Conservation (phyloP, 2,797 vertebrate species). For the Gymnothorax reevesii region DNA sequence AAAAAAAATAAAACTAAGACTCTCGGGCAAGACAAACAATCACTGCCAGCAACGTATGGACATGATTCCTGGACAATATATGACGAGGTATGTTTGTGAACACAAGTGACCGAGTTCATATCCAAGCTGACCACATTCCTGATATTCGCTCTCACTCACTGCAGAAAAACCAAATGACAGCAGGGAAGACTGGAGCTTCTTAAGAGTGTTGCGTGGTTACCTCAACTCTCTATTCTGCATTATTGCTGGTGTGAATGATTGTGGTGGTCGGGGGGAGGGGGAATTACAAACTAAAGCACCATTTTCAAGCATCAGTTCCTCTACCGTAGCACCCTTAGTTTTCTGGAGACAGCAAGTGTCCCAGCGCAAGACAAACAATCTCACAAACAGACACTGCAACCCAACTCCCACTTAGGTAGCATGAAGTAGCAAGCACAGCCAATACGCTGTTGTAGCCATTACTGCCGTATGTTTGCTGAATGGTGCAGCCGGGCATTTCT, state of each 20-base stretch:
- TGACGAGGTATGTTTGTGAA: background rate
- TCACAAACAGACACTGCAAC: conserved; percentile 7
- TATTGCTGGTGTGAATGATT: conserved; percentile 76
- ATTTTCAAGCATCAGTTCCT: conserved; percentile 63
- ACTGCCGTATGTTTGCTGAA: conserved; percentile 5
- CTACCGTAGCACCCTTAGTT: conserved; percentile 53
- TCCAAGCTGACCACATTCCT: background rate
- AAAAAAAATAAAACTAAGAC: background rate
- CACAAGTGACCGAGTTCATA: background rate
- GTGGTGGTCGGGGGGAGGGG: conserved; percentile 7
- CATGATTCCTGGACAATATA: background rate
- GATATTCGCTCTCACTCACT: background rate
- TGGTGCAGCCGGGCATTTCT: background rate
- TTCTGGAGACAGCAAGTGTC: conserved; percentile 22
- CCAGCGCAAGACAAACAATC: conserved; percentile 18
- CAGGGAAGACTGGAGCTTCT: conserved; percentile 20
- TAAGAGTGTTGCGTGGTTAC: conserved; percentile 26
- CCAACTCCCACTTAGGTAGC: conserved; percentile 31
- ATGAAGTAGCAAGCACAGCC: conserved; percentile 24
- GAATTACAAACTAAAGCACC: conserved; percentile 70
- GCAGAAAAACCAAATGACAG: conserved; percentile 9
- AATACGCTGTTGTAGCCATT: background rate
- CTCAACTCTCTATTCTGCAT: conserved; percentile 47
- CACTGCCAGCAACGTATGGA: background rate
- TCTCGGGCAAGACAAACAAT: background rate